These are phyloP conservation scores for Hippoglossus stenolepis DNA, from an alignment of 2,113 vertebrate species.

Conservation along the genomic window DNA sequence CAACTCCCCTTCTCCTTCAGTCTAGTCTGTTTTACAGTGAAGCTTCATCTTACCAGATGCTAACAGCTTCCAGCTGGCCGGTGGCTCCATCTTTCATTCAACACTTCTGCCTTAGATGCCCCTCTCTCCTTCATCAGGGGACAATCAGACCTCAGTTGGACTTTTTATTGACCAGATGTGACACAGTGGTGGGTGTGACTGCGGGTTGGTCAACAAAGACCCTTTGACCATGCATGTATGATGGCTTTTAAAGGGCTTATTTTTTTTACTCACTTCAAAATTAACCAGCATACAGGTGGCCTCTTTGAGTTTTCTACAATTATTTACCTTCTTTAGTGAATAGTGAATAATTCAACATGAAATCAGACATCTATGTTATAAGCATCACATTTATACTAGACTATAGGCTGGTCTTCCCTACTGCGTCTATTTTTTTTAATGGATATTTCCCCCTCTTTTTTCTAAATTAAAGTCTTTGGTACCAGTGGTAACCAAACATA, in stretches of 20 bases:
- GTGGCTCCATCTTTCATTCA: conserved; percentile 29
- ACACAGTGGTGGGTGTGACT: not conserved
- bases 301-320: too few relatives aligned
- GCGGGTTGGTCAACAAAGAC: conserved; percentile 37
- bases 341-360: too few relatives aligned
- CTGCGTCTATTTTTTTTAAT: too few relatives aligned
- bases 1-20: conserved; percentile 4
- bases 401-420: too few relatives aligned
- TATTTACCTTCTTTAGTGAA: too few relatives aligned
- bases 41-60: conserved; percentile 62
- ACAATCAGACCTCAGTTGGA: conserved; percentile 28
- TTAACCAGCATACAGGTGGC: too few relatives aligned
- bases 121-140: conserved; percentile 35
- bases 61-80: conserved; percentile 56
- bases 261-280: not conserved
- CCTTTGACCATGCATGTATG: conserved; percentile 21
- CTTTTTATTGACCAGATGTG: conserved; percentile 30
- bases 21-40: conserved; percentile 23
- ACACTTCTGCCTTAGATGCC: conserved; percentile 7
- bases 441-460: too few relatives aligned
- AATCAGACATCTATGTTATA: too few relatives aligned
- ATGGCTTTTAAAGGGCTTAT: not conserved
- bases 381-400: too few relatives aligned
- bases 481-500: too few relatives aligned
- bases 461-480: too few relatives aligned